A percentile compares a stretch with the other conserved stretches of the same genome.
These are phyloP conservation scores for Dromiciops gliroides DNA, from an alignment of 2,113 vertebrate species.

Conservation along the genomic window DNA sequence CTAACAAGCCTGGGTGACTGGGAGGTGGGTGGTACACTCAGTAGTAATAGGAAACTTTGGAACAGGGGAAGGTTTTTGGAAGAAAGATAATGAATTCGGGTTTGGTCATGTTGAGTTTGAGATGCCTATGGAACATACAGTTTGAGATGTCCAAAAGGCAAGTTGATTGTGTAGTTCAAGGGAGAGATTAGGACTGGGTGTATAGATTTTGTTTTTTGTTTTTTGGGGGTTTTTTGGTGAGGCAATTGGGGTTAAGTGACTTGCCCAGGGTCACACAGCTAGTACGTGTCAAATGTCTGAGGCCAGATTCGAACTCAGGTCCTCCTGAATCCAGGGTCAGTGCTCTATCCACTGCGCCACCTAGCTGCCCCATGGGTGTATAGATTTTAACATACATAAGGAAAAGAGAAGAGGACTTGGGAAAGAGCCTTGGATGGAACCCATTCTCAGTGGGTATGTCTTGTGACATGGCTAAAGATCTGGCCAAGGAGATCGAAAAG, in stretches of 20 bases:
- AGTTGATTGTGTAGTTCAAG: background rate
- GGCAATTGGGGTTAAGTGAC: no score
- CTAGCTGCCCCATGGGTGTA: no score
- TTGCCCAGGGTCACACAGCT: no score
- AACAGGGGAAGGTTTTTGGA: background rate
- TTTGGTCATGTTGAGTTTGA: background rate
- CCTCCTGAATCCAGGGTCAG: no score
- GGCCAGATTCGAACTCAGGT: no score
- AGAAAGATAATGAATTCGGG: background rate
- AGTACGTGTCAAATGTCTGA: no score
- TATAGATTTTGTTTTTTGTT: no score
- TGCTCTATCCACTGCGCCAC: no score
- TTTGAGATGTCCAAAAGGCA: background rate
- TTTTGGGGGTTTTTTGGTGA: no score
- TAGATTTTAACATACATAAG: background rate
- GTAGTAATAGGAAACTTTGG: background rate
- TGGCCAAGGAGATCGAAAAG: background rate
- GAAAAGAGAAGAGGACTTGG: background rate
- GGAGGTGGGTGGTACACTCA: background rate
- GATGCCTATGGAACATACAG: background rate
- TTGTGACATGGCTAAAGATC: background rate
- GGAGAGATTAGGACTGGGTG: no score
- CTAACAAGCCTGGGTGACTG: background rate
- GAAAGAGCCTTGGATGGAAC: background rate
- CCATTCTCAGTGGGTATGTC: background rate